Conservation (phyloP, 2,888 invertebrate species). For the Incurvaria masculella region DNA sequence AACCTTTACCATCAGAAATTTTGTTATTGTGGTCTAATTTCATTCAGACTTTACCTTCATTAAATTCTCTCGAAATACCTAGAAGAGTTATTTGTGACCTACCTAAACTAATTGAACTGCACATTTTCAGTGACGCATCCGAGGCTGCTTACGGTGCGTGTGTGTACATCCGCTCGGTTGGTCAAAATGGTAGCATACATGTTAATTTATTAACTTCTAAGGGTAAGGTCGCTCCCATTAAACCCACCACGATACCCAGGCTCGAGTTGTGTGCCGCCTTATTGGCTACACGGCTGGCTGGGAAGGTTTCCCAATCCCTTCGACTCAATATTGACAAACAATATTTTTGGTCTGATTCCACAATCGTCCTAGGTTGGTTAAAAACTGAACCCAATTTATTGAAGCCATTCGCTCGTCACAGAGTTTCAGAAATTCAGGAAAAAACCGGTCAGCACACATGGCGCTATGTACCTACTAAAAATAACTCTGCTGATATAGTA, state of each 20-base stretch:
- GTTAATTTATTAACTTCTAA: constrained; percentile 5
- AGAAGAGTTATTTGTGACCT: constrained; percentile 1
- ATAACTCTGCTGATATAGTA: constrained; percentile 14
- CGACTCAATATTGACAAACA: not conserved
- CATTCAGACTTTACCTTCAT: not conserved
- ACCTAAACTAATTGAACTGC: constrained; percentile 4
- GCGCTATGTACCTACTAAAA: constrained; percentile 14
- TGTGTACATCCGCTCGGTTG: constrained; percentile 2
- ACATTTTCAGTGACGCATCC: constrained; percentile 8
- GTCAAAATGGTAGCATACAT: constrained; percentile 1
- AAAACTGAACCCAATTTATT: constrained; percentile 4
- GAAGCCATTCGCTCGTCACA: constrained; percentile 15
- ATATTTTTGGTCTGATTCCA: constrained; percentile 4
- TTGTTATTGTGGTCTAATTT: constrained; percentile 4
- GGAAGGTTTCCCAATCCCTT: not conserved
- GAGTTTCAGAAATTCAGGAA: constrained; percentile 14
- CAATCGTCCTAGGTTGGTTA: constrained; percentile 1
- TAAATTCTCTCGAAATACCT: constrained; percentile 6
- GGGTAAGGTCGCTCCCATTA: constrained; percentile 9
- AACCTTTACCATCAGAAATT: constrained; percentile 11
- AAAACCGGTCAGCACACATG: constrained; percentile 4
- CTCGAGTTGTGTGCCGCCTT: constrained; percentile 14
- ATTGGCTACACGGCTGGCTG: constrained; percentile 5
- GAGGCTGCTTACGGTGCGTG: constrained; percentile 7
- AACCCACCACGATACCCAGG: constrained; percentile 10